Evolutionary conservation across 2,113 vertebrate species (phyloP).

Genomic region (Nematolebias whitei): DNA sequence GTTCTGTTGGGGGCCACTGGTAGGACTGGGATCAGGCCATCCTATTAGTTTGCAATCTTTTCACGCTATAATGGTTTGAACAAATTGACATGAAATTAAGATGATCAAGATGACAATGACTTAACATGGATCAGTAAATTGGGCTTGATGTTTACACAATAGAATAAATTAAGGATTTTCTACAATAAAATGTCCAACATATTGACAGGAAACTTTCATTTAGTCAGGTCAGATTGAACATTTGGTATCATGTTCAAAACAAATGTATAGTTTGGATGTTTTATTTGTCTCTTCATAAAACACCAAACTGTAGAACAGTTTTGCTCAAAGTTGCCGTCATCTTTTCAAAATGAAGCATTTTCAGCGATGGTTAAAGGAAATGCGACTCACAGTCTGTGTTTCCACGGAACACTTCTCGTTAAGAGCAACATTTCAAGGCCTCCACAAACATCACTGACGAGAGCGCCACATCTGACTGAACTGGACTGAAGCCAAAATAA

Average conservation of each 20-base stretch:
- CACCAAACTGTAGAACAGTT: neutral
- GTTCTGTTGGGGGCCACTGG: conserved; percentile 19
- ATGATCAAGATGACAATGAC: neutral
- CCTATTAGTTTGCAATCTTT: conserved; percentile 12
- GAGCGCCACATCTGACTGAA: conserved; percentile 21
- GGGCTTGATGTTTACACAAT: neutral
- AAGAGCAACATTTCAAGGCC: conserved; percentile 36
- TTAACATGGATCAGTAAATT: neutral
- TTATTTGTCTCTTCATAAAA: no score
- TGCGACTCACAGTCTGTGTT: neutral
- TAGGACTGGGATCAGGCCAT: conserved; percentile 1
- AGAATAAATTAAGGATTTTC: neutral
- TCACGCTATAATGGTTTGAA: neutral
- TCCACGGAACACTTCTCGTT: conserved; percentile 29
- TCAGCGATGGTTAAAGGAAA: neutral
- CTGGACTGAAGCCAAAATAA: conserved; percentile 51
- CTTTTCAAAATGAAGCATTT: neutral
- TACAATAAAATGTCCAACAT: no score
- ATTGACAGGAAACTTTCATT: no score
- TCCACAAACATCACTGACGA: conserved; percentile 15
- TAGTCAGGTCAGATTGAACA: no score
- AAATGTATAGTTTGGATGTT: no score
- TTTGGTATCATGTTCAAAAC: no score
- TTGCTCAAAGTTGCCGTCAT: neutral
- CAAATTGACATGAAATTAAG: conserved; percentile 12